A percentile compares a stretch with the other conserved stretches of the same genome.
Evolutionary conservation across 2,888 invertebrate genomes (phyloP).

Genomic region (Nowickia ferox): DNA sequence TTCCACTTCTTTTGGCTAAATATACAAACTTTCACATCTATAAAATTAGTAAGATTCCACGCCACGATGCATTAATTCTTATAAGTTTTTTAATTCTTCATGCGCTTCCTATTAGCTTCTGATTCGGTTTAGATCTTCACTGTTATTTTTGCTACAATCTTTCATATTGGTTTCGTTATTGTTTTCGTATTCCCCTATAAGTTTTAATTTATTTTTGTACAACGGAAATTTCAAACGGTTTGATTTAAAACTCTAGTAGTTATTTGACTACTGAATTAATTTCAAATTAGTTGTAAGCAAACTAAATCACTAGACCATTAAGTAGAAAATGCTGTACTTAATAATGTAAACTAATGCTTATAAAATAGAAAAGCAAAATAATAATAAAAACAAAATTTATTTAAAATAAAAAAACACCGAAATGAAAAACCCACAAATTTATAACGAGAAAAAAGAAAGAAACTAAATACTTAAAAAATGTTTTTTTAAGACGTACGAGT

Average conservation of each 20-base stretch:
- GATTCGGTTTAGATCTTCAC: conserved; percentile 2
- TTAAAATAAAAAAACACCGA: conserved; percentile 28
- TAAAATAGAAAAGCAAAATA: conserved; percentile 17
- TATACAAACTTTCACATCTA: too few relatives aligned
- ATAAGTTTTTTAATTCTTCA: not conserved
- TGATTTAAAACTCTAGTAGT: conserved; percentile 19
- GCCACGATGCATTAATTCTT: not conserved
- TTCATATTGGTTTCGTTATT: not conserved
- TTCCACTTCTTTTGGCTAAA: too few relatives aligned
- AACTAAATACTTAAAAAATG: conserved; percentile 27
- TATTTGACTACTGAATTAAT: conserved; percentile 43
- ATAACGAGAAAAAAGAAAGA: conserved; percentile 19
- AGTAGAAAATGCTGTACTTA: not conserved
- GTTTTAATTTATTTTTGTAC: conserved; percentile 27
- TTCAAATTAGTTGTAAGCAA: conserved; percentile 47
- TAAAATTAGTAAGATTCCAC: not conserved
- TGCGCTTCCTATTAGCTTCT: not conserved
- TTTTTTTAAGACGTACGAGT: not conserved
- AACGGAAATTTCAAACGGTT: conserved; percentile 55
- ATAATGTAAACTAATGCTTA: not conserved
- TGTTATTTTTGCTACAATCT: not conserved
- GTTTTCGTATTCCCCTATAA: not conserved
- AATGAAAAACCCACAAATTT: conserved; percentile 25
- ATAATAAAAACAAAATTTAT: conserved; percentile 5
- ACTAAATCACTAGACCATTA: conserved; percentile 63